Evolutionary conservation across 1,140 invertebrate genomes (phyloP), one percentile per base, ranked within the genome.

Genomic region (Trichonephila clavipes): DNA sequence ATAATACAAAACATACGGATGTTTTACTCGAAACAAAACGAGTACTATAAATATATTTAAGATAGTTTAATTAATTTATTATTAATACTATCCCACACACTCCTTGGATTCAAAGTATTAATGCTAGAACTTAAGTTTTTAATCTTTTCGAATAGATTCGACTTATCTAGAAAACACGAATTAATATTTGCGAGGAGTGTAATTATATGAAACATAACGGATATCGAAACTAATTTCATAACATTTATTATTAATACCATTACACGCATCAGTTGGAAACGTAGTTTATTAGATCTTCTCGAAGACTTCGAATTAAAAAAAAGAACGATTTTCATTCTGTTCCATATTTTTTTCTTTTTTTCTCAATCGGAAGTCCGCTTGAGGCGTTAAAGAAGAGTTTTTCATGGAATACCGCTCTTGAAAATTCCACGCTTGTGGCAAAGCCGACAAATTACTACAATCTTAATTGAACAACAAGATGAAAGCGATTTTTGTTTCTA

Each of bases 401-500:
- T 72, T 72, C 69, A 72, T 28, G 69, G 69, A 24, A 28, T 4
- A 24, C 24, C 10, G 24, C 69, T 72, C 14, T 34, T 28, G 21
- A 62, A 72, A 28, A 72, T 28, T 28, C 12, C n/a, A 0, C 14
- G n/a, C 69, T 72, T 34, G 28, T 16, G 69, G 69, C n/a, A 72
- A 14, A 14, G 24, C 14, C 3, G 69, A 72, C 69, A 72, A 72
- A 72, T 72, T 72, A 28, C 69, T 34, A 24, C 28, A 72, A 72
- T 72, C 24, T 72, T 24, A 72, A 72, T 72, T 72, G 24, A 72
- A 28, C 21, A 69, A 14, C 16, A 72, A 16, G 24, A 28, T 72
- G 69, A 72, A 72, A 72, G 69, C 69, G n/a, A 24, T 72, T 72
- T 72, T 72, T 72, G n/a, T 72, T 72, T 72, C 24, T 28, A 28